Evolutionary conservation across 2,797 vertebrate species (phyloP).

Genomic region (Alosa sapidissima): DNA sequence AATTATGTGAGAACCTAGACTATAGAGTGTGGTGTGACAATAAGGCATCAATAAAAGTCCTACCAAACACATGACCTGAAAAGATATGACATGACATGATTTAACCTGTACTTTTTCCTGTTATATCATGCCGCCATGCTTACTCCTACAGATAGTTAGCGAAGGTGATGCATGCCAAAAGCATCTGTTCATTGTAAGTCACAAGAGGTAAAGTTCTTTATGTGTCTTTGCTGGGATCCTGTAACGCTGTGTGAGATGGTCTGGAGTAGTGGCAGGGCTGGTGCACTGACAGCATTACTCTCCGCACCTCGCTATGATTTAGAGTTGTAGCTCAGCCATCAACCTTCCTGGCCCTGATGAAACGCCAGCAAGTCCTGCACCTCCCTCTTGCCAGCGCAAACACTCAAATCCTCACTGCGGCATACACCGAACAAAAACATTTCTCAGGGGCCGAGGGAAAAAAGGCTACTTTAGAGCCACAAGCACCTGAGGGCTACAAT

Average conservation of each 20-base stretch:
- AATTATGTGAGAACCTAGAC: constrained; percentile 44
- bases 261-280: constrained; percentile 31
- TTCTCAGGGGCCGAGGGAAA: constrained; percentile 26
- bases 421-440: constrained; percentile 8
- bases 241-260: background rate
- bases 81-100: background rate
- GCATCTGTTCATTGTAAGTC: background rate
- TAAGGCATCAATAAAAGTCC: background rate
- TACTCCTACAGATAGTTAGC: background rate
- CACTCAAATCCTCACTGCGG: constrained; percentile 15
- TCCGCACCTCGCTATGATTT: constrained; percentile 43
- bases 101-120: no score
- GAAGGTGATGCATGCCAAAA: background rate
- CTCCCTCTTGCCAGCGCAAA: constrained; percentile 37
- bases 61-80: background rate
- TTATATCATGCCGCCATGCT: background rate
- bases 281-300: constrained; percentile 16
- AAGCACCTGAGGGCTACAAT: background rate
- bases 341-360: constrained; percentile 41
- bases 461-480: background rate
- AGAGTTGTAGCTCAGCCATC: constrained; percentile 41
- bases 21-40: background rate
- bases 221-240: background rate
- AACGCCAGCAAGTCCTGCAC: constrained; percentile 35
- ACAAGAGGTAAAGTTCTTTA: background rate